Evolutionary conservation across 1,140 invertebrate species (phyloP).

Genomic region (Thaumetopoea pityocampa): DNA sequence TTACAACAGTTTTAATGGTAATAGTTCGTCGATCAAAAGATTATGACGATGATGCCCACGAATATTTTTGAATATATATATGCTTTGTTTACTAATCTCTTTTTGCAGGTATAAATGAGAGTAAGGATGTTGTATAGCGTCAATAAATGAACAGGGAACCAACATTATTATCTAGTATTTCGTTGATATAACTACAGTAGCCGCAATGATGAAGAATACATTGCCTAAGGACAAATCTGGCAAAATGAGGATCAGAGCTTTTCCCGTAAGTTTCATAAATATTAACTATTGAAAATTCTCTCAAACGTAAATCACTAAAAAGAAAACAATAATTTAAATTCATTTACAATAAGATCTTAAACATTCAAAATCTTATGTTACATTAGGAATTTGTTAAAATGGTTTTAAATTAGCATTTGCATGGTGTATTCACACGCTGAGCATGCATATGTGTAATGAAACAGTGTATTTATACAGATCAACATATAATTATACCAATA

Average conservation of each 20-base stretch:
- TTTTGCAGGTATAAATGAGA: constrained; percentile 57
- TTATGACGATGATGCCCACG: not conserved
- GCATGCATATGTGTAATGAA: too few species aligned
- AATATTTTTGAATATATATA: constrained; percentile 9
- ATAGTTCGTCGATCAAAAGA: not conserved
- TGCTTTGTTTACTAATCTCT: constrained; percentile 18
- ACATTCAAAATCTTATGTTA: too few species aligned
- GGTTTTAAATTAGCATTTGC: too few species aligned
- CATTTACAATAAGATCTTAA: not conserved
- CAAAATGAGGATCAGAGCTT: constrained; percentile 98
- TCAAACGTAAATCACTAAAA: not conserved
- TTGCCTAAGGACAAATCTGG: constrained; percentile 89
- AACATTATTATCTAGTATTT: constrained; percentile 33
- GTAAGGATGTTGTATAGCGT: constrained; percentile 60
- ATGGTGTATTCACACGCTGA: too few species aligned
- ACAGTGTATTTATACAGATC: too few species aligned
- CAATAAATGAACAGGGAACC: constrained; percentile 51
- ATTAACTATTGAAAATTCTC: not conserved
- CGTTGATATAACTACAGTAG: constrained; percentile 36
- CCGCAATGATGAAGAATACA: constrained; percentile 83
- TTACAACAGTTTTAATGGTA: not conserved
- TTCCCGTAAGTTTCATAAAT: constrained; percentile 87
- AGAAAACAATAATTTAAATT: not conserved
- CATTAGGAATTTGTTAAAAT: too few species aligned
- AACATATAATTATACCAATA: too few species aligned